Conservation (phyloP, 2,888 invertebrate genomes). For the Zootermopsis nevadensis region DNA sequence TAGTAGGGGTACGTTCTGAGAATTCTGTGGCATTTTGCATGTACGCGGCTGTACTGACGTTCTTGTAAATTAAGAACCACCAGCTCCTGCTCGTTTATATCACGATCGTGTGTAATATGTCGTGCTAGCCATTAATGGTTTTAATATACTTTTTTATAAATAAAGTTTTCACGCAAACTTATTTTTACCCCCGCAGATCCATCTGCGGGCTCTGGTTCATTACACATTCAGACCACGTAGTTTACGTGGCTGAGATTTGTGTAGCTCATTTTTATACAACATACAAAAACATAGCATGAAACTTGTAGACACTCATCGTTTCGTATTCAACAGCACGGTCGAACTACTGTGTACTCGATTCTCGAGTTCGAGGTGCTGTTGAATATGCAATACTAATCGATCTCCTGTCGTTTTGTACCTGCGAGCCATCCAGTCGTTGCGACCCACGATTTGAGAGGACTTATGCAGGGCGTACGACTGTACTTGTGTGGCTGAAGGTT, state of each 20-base stretch:
- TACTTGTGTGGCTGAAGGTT: too few species aligned
- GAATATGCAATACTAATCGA: background rate
- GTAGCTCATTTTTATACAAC: conserved; percentile 31
- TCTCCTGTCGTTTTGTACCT: background rate
- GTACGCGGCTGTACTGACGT: background rate
- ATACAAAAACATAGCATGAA: background rate
- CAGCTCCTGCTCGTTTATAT: background rate
- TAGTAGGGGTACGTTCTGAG: too few species aligned
- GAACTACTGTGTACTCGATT: background rate
- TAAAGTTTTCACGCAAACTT: conserved; percentile 9
- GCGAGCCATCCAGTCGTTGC: background rate
- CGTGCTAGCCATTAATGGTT: conserved; percentile 31
- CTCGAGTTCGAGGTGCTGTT: background rate
- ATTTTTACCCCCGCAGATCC: background rate
- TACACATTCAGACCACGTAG: conserved; percentile 25
- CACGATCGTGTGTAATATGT: conserved; percentile 19
- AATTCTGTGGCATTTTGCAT: background rate
- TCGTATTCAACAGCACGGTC: background rate
- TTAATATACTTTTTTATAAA: conserved; percentile 36
- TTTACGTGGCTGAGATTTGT: conserved; percentile 11
- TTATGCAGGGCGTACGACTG: background rate
- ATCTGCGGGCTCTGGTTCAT: background rate
- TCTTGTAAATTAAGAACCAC: background rate
- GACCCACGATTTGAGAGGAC: background rate
- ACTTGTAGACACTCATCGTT: background rate